These are phyloP conservation scores for Hassar affinis DNA, from an alignment of 2,113 vertebrate species.

Conservation along the genomic window DNA sequence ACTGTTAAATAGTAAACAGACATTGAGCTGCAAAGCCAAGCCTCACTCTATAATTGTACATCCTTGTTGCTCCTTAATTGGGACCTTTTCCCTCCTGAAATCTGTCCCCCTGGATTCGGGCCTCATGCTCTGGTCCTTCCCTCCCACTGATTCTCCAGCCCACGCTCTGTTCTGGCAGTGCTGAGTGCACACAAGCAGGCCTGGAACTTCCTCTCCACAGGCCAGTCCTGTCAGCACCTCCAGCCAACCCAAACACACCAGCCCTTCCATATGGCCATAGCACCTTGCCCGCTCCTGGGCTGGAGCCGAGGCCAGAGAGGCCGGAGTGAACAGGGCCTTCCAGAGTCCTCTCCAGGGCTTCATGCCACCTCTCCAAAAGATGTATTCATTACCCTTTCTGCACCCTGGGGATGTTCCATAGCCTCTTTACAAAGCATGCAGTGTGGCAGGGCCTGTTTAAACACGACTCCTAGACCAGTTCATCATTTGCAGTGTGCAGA, in stretches of 20 bases:
- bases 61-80: constrained; percentile 23
- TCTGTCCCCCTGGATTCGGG: constrained; percentile 9
- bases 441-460: constrained; percentile 51
- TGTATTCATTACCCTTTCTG: constrained; percentile 53
- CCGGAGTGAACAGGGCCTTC: constrained; percentile 32
- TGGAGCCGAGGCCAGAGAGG: constrained; percentile 30
- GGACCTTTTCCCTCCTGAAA: constrained; percentile 17
- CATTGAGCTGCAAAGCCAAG: constrained; percentile 2
- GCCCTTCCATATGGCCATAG: constrained; percentile 57
- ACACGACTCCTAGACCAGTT: constrained; percentile 49
- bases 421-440: constrained; percentile 47
- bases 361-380: constrained; percentile 40
- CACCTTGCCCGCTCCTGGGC: constrained; percentile 44
- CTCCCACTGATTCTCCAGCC: constrained; percentile 33
- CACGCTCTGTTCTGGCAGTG: constrained; percentile 42
- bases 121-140: constrained; percentile 24
- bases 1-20: not conserved
- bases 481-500: constrained; percentile 49
- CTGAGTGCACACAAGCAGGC: constrained; percentile 38
- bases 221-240: constrained; percentile 52
- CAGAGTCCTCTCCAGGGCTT: constrained; percentile 47
- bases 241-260: constrained; percentile 59
- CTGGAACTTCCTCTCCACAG: constrained; percentile 50
- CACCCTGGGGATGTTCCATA: constrained; percentile 40
- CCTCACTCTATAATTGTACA: constrained; percentile 12